A percentile compares a stretch with the other conserved stretches of the same genome.
These are phyloP conservation scores for Triplophysa yarkandensis DNA, from an alignment of 2,797 vertebrate genomes.

Conservation along the genomic window DNA sequence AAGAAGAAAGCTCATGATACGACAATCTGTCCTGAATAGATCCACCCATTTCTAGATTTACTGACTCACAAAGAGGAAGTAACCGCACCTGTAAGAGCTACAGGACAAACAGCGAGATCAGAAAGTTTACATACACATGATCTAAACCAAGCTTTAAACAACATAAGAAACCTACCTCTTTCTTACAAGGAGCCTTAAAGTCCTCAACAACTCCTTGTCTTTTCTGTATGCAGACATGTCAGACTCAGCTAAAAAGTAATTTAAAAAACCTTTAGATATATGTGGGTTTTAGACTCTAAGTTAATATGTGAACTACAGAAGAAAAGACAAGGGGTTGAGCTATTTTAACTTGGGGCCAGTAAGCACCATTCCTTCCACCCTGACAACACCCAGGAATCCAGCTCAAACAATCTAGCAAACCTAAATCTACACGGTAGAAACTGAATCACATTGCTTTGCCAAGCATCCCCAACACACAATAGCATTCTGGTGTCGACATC, in stretches of 20 bases:
- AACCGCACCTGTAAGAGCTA: slow-evolving; percentile 11
- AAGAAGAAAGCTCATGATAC: neutral
- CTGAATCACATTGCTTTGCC: neutral
- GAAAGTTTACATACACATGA: neutral
- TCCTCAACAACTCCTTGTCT: too few relatives aligned
- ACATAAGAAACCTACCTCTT: neutral
- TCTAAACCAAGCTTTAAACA: neutral
- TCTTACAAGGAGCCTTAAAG: neutral
- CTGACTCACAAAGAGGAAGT: slow-evolving; percentile 9
- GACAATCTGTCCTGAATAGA: neutral
- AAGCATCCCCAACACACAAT: neutral
- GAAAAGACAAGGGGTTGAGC: neutral
- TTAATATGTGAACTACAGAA: neutral
- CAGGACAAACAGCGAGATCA: slow-evolving; percentile 21
- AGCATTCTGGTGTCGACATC: neutral
- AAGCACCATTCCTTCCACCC: neutral
- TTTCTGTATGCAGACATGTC: neutral
- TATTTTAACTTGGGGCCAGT: neutral
- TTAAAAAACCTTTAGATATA: neutral
- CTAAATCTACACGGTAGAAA: neutral
- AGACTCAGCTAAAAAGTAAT: neutral
- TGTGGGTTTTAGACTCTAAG: neutral
- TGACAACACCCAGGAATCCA: neutral
- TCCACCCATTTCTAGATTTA: neutral
- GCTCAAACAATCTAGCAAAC: neutral